Base-by-base conservation (phyloP, 2,113 vertebrate genomes). In the Carassius auratus region DNA sequence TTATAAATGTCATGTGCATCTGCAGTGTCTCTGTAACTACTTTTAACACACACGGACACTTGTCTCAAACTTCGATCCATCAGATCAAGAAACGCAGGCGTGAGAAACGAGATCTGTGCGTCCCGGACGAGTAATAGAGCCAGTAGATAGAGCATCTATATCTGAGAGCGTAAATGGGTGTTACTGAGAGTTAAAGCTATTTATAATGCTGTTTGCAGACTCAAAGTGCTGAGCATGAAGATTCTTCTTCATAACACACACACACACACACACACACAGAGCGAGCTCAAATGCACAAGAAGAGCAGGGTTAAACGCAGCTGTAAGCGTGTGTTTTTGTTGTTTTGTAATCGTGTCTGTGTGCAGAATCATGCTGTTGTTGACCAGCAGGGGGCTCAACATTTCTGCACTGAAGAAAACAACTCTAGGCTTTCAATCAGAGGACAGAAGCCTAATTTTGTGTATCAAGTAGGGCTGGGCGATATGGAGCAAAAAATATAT, bases 121-220 rank as follows among this genome's bases (percentile, higher is more conserved):
- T 62, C 57, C 3, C 9, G 30, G 8, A 13, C 55, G 33, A 12
- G 33, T 79, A 79, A 61, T 48, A 66, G 42, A 81, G 78, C 13
- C 9, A 9, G 8, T 3, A 15, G 33, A 10, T 1, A 30, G 30
- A 30, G 30, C 30, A 30, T 55, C 81, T 83, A 83, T 71, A 73
- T 83, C 66, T 83, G 12, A 73, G 77, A 62, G 61, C 0, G 61
- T 48, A 50, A 50, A 42, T 50, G 6, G 59, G 26, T n/a, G 64
- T 82, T 82, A 69, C 62, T 69, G 81, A 83, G 68, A 73, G 68
- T 3, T 3, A 23, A 6, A 59, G 68, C 81, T 83, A 83, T 83
- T 83, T 57, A 83, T 83, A 83, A 15, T 45, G 21, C 68, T 42
- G 81, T 83, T 83, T 83, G 73, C 68, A 83, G 64, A 74, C 48